phyloP scores from a whole-genome alignment of 2,113 vertebrate species.

The Eupsittula cactorum region DNA sequence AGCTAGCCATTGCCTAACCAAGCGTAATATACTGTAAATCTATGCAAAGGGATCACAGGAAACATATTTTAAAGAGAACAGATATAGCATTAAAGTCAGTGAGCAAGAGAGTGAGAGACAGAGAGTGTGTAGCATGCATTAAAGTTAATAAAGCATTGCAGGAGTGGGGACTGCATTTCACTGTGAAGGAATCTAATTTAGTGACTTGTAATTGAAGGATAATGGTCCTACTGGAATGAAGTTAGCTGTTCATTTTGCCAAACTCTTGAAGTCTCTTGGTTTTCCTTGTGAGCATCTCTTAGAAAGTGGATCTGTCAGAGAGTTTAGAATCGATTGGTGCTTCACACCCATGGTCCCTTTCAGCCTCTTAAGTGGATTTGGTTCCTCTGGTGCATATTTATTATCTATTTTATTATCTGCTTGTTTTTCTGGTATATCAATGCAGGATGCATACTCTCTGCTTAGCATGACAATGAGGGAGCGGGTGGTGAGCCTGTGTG shows the following conservation, averaged over 20 bases:
- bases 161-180: constrained; percentile 58
- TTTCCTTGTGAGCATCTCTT: constrained; percentile 51
- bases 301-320: constrained; percentile 45
- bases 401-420: constrained; percentile 26
- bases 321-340: constrained; percentile 28
- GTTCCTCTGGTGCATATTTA: constrained; percentile 23
- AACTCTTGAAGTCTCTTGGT: constrained; percentile 57
- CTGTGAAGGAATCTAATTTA: constrained; percentile 68
- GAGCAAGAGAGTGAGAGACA: constrained; percentile 49
- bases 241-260: constrained; percentile 57
- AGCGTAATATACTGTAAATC: constrained; percentile 4
- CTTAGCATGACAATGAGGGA: constrained; percentile 1
- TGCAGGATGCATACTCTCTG: neutral
- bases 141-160: constrained; percentile 71
- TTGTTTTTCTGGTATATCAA: constrained; percentile 20
- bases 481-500: neutral
- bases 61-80: constrained; percentile 61
- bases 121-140: constrained; percentile 54
- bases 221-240: constrained; percentile 53
- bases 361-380: constrained; percentile 47
- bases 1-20: constrained; percentile 34
- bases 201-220: constrained; percentile 61
- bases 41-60: constrained; percentile 11
- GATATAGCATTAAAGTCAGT: constrained; percentile 63
- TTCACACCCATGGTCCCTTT: neutral